phyloP scores from a whole-genome alignment of 2,797 vertebrate genomes.

The Momotus momota region DNA sequence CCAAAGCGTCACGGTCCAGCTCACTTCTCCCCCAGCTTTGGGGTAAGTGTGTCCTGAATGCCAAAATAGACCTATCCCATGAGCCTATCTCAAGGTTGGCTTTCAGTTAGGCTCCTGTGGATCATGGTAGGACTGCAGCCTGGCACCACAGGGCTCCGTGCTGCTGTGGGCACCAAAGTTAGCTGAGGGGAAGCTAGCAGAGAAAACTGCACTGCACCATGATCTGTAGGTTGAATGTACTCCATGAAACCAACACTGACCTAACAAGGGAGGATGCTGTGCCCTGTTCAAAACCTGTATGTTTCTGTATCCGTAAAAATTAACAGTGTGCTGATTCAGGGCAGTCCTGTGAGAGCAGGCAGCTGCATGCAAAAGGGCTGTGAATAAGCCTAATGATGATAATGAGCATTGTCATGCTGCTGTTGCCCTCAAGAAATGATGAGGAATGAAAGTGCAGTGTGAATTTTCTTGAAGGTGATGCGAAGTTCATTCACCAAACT shows the following conservation, averaged over 20 bases:
- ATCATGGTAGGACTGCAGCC: too few relatives aligned
- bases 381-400: neutral
- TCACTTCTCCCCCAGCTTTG: neutral
- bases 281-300: neutral
- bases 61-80: neutral
- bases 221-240: neutral
- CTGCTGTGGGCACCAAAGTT: neutral
- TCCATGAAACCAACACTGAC: fast-evolving
- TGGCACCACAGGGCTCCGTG: neutral
- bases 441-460: neutral
- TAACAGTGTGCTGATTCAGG: neutral
- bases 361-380: neutral
- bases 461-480: neutral
- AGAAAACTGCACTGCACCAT: neutral
- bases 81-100: neutral
- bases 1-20: neutral
- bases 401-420: neutral
- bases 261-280: neutral
- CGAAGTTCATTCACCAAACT: neutral
- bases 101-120: neutral
- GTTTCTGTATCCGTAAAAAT: neutral
- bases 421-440: neutral
- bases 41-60: neutral
- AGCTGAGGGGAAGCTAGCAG: neutral
- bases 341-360: neutral